A percentile compares a stretch with the other conserved stretches of the same genome.
Conservation (phyloP, 1,140 invertebrate species). For the Hyles vespertilio region DNA sequence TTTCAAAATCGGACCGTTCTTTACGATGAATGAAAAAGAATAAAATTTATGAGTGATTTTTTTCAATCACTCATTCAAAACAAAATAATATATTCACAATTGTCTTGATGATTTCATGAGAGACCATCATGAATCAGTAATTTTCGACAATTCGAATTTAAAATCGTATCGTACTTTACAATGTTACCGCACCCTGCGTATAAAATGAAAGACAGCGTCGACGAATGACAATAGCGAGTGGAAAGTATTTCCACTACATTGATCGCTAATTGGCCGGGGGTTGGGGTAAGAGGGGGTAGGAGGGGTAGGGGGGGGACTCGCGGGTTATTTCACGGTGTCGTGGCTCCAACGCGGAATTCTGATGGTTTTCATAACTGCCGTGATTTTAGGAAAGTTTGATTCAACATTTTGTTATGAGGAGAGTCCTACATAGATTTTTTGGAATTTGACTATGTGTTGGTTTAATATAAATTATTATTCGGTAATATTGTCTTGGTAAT, state of each 20-base stretch:
- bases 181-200: constrained; percentile 10
- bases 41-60: too few species aligned
- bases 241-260: constrained; percentile 45
- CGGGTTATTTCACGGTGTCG: constrained; percentile 18
- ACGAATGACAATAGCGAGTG: constrained; percentile 5
- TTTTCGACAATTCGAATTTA: not conserved
- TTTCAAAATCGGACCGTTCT: too few species aligned
- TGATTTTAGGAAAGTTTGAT: constrained; percentile 9
- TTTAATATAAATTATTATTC: too few species aligned
- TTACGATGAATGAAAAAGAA: too few species aligned
- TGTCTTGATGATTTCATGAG: too few species aligned
- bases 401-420: not conserved
- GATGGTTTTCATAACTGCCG: constrained; percentile 14
- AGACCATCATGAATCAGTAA: too few species aligned
- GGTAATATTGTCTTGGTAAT: too few species aligned
- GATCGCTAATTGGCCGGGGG: constrained; percentile 37
- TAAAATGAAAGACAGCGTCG: constrained; percentile 27
- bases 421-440: too few species aligned
- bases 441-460: too few species aligned
- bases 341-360: constrained; percentile 4
- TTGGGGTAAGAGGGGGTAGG: not conserved
- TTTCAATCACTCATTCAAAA: too few species aligned
- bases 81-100: too few species aligned
- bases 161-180: constrained; percentile 1
- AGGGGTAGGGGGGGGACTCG: not conserved